These are phyloP conservation scores for Papilio aristodemus DNA, from an alignment of 1,140 invertebrate species.

Conservation along the genomic window DNA sequence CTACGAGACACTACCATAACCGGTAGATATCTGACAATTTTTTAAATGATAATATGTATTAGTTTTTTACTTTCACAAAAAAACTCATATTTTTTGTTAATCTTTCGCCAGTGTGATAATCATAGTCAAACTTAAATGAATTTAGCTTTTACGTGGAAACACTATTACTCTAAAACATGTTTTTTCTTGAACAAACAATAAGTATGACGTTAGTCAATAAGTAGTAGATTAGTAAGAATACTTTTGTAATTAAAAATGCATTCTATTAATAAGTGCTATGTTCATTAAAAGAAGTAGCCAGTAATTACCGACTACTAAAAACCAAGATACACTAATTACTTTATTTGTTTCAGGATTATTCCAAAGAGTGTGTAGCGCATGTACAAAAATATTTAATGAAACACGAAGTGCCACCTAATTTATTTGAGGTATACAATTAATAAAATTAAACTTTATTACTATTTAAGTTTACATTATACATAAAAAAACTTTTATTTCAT, in stretches of 20 bases:
- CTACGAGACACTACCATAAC: too few relatives aligned
- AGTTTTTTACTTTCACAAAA: too few relatives aligned
- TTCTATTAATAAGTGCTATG: neutral
- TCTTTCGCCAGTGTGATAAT: too few relatives aligned
- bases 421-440: slow-evolving; percentile 92
- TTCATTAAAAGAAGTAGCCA: neutral
- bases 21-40: too few relatives aligned
- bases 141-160: too few relatives aligned
- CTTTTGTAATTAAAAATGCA: neutral
- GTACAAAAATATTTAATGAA: slow-evolving; percentile 99
- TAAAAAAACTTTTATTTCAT: too few relatives aligned
- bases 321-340: slow-evolving; percentile 31
- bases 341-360: slow-evolving; percentile 93
- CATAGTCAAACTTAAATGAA: too few relatives aligned
- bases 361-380: slow-evolving; percentile 96
- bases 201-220: slow-evolving; percentile 1
- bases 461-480: too few relatives aligned
- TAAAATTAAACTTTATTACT: neutral
- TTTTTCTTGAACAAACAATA: neutral
- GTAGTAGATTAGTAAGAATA: slow-evolving; percentile 12
- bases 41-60: too few relatives aligned
- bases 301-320: neutral
- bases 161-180: too few relatives aligned
- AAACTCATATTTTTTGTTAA: too few relatives aligned
- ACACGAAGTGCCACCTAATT: slow-evolving; percentile 96